Conservation (phyloP, 2,113 vertebrate genomes). For the Tamias sibiricus region DNA sequence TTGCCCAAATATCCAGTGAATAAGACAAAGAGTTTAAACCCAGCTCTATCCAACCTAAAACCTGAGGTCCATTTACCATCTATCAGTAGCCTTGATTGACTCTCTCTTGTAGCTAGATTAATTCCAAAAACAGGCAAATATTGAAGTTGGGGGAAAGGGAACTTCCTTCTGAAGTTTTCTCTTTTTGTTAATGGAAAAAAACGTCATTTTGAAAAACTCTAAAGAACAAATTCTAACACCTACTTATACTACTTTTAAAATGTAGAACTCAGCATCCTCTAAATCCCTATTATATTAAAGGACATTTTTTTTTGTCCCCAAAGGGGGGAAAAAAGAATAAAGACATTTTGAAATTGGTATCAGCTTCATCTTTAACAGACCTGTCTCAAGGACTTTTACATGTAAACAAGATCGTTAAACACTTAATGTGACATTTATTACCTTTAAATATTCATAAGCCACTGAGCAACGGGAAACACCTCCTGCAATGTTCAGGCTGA, state of each 20-base stretch:
- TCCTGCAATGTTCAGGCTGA: constrained; percentile 67
- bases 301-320: constrained; percentile 60
- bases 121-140: neutral
- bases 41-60: neutral
- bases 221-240: constrained; percentile 41
- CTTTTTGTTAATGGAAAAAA: constrained; percentile 3
- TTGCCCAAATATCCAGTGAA: neutral
- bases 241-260: constrained; percentile 20
- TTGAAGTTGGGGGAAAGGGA: neutral
- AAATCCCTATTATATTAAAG: constrained; percentile 55
- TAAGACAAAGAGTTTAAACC: neutral
- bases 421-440: constrained; percentile 87
- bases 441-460: constrained; percentile 87
- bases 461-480: constrained; percentile 80
- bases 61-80: neutral
- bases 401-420: constrained; percentile 87
- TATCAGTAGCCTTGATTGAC: neutral
- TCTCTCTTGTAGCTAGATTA: neutral
- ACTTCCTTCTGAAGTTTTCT: neutral
- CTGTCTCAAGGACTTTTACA: constrained; percentile 86
- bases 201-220: constrained; percentile 26
- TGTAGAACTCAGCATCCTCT: constrained; percentile 22
- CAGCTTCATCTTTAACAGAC: constrained; percentile 71
- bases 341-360: constrained; percentile 73
- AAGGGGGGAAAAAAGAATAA: constrained; percentile 33